Conservation (phyloP, 2,797 vertebrate genomes). For the Urosaurus nigricauda region DNA sequence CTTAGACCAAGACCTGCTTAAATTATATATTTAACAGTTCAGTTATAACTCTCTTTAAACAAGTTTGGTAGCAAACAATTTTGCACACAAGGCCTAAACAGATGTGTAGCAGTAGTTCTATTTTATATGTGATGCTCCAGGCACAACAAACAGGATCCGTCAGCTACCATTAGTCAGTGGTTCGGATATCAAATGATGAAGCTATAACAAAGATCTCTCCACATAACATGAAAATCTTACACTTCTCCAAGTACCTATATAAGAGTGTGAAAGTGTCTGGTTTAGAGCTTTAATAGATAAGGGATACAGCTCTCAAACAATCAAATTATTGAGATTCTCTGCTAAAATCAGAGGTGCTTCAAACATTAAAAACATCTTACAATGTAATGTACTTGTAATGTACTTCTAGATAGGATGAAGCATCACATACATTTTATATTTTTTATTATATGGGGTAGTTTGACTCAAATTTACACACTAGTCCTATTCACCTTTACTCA, state of each 20-base stretch:
- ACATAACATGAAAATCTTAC: neutral
- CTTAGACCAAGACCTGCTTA: conserved; percentile 72
- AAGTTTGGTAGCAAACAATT: conserved; percentile 77
- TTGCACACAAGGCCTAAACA: conserved; percentile 78
- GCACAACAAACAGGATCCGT: conserved; percentile 59
- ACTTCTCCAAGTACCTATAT: neutral
- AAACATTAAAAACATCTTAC: neutral
- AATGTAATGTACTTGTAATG: neutral
- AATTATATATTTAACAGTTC: conserved; percentile 72
- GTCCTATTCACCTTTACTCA: too few species aligned
- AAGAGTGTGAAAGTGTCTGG: too few species aligned
- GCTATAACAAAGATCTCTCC: neutral
- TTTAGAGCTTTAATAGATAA: neutral
- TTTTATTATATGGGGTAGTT: neutral
- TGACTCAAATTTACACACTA: too few species aligned
- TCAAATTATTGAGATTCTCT: neutral
- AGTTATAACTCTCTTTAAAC: conserved; percentile 75
- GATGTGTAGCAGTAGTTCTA: conserved; percentile 64
- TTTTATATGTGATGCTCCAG: conserved; percentile 67
- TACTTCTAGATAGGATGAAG: neutral
- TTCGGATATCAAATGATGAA: neutral
- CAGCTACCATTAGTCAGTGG: neutral
- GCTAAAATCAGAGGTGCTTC: neutral
- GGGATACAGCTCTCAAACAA: neutral
- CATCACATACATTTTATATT: neutral